Evolutionary conservation across 1,140 invertebrate species (phyloP).

Genomic region (Diabrotica virgifera): DNA sequence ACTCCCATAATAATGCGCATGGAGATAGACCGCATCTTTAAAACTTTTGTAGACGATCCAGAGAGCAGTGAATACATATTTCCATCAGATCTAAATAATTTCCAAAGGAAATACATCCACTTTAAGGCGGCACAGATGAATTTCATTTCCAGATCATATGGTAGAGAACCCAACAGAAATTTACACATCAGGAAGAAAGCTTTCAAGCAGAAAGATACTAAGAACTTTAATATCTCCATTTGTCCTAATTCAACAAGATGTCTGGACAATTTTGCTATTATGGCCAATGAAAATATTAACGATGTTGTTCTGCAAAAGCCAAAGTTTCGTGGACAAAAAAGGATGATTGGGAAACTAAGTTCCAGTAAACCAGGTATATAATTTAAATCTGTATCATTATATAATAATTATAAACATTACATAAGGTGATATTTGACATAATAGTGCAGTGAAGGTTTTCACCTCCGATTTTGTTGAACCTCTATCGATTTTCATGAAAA

Average conservation of each 20-base stretch:
- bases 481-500: too few relatives aligned
- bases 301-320: too few relatives aligned
- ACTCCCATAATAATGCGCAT: slow-evolving; percentile 34
- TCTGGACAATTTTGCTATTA: slow-evolving; percentile 50
- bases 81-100: slow-evolving; percentile 64
- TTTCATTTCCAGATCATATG: slow-evolving; percentile 62
- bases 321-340: too few relatives aligned
- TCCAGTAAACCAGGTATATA: too few relatives aligned
- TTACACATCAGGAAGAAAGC: slow-evolving; percentile 64
- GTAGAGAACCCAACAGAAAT: slow-evolving; percentile 62
- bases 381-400: too few relatives aligned
- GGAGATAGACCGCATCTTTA: slow-evolving; percentile 33
- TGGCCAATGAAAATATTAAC: too few relatives aligned
- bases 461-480: too few relatives aligned
- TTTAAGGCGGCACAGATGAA: slow-evolving; percentile 56
- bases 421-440: too few relatives aligned
- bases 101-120: slow-evolving; percentile 71
- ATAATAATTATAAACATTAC: too few relatives aligned
- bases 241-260: slow-evolving; percentile 57
- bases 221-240: slow-evolving; percentile 52
- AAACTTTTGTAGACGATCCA: slow-evolving; percentile 28
- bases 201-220: not conserved
- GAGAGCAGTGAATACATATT: slow-evolving; percentile 48
- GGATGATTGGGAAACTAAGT: too few relatives aligned
- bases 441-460: too few relatives aligned